Evolutionary conservation across 2,113 vertebrate species (phyloP), one percentile per base, ranked within the genome.

Genomic region (Anguilla rostrata): DNA sequence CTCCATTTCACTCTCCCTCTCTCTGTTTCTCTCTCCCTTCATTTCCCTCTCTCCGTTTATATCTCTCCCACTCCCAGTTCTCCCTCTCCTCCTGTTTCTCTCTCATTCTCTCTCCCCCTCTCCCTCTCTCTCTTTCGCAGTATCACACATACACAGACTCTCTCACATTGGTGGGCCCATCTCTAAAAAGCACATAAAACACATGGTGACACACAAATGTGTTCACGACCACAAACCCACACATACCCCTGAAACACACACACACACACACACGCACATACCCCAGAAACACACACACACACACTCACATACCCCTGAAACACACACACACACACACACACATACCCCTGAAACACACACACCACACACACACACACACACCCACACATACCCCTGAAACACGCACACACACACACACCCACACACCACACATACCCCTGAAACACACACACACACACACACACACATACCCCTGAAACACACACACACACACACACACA

Each of bases 221-320:
- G 60, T 63, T 63, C 85, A 85, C 63, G 9, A 39, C 86, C 22
- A 9, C 78, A 43, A 78, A n/a, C 29, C 5, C 81, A 89, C 88
- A 12, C 85, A 85, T 43, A 26, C 39, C 86, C 12, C 11, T 78
- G 26, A 53, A 46, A 39, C 29, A 11, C 57, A 46, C 66, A 34
- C 43, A 75, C 20, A 56, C 18, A 14, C 57, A 49, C 2, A 79
- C 57, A 71, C 16, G 49, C 41, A 34, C 46, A 88, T 87, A 90
- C 87, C n/a, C n/a, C n/a, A n/a, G n/a, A 66, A 49, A 90, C 84
- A 88, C n/a, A 57, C 79, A 56, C 39, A 6, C 88, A n/a, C 87
- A 53, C 71, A 66, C 60, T 12, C 84, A 85, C 41, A 85, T 41
- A 78, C 84, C 43, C 43, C 43, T 43, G 43, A 43, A 43, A 83